Base-by-base conservation (phyloP, 2,888 invertebrate species). In the Biston stratarius region DNA sequence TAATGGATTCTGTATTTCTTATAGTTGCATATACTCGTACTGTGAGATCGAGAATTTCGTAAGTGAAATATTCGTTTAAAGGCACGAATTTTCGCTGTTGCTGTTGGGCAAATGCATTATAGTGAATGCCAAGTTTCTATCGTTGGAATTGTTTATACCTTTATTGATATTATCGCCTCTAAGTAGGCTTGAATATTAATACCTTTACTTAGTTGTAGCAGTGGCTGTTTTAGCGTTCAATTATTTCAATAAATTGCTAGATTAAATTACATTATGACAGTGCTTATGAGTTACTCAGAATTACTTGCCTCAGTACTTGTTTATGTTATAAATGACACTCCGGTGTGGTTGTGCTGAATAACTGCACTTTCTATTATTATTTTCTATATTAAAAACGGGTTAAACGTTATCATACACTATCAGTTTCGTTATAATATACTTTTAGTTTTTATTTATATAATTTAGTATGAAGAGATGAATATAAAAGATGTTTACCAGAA, bases 211-310 rank as follows among this genome's bases (percentile, higher is more conserved):
- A 45, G 55, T 61, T 61, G 64, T 64, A 66, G 24, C 53, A 10
- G 53, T 62, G 56, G 45, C 62, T 72, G 67, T 63, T 64, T 71
- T 66, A 70, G 67, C 66, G 69, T 70, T 72, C 74, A 72, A 64
- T 71, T 64, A 56, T 53, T 64, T 67, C 68, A 44, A 71, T 72
- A 71, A 72, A 72, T 71, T 60, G 60, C 51, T 63, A 69, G 64
- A 69, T 74, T 70, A 62, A 72, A 70, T 72, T 71, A 70, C 62
- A 58, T 68, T 69, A 64, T 69, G 67, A 72, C 67, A 60, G 63
- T 60, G 10, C 44, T 68, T 68, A 60, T 56, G 60, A 68, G 51
- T 40, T 14, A n/a, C 6, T 14, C 12, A 24, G 55, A 60, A 59
- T 63, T 56, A 52, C 15, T 60, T 49, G 49, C 62, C 34, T 51